Percentiles rank a stretch among this genome's conserved stretches.
Conservation (phyloP, 2,113 vertebrate species). For the Seriola aureovittata region DNA sequence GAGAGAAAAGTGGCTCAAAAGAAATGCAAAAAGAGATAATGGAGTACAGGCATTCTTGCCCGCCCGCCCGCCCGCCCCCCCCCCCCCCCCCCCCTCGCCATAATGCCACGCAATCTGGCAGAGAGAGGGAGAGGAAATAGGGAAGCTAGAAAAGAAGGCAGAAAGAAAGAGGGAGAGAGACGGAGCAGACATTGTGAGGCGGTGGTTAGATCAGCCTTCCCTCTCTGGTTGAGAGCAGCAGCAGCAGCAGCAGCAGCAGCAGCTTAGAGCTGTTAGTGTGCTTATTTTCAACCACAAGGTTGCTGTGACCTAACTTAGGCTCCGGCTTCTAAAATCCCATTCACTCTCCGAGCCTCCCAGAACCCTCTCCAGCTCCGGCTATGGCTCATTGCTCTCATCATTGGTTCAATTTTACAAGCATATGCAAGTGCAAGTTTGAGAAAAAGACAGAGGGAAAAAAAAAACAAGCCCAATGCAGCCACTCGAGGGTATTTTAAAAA, state of each 20-base stretch:
- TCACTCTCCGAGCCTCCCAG: conserved; percentile 29
- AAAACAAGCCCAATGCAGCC: conserved; percentile 1
- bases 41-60: conserved; percentile 41
- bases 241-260: conserved; percentile 54
- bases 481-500: conserved; percentile 56
- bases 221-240: conserved; percentile 33
- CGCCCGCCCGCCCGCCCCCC: no score
- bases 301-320: conserved; percentile 60
- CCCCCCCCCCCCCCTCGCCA: neutral
- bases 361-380: conserved; percentile 39
- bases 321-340: conserved; percentile 48
- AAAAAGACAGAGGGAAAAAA: conserved; percentile 11
- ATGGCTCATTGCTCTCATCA: conserved; percentile 63
- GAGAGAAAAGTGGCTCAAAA: conserved; percentile 47
- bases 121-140: neutral
- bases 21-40: conserved; percentile 54
- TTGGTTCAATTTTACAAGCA: conserved; percentile 46
- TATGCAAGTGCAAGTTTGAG: neutral
- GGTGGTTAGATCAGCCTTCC: conserved; percentile 8
- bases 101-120: conserved; percentile 56
- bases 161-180: neutral
- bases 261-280: conserved; percentile 36
- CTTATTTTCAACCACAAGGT: conserved; percentile 61
- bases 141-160: neutral
- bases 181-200: conserved; percentile 26